Evolutionary conservation across 2,888 invertebrate genomes (phyloP).

Genomic region (Baronia brevicornis): DNA sequence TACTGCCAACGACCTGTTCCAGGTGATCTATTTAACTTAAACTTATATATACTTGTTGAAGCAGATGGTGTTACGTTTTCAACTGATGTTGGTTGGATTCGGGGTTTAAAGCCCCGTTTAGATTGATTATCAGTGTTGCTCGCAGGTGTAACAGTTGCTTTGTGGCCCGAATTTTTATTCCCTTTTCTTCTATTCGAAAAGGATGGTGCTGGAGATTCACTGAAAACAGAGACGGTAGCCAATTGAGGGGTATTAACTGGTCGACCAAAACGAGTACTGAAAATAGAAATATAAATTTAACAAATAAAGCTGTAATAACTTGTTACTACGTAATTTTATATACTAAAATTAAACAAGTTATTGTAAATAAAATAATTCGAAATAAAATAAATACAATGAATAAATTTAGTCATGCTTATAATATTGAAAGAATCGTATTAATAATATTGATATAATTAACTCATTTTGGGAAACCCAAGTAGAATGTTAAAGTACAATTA

Average conservation of each 20-base stretch:
- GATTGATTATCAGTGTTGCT: conserved; percentile 57
- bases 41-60: conserved; percentile 82
- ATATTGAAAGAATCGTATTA: too few relatives aligned
- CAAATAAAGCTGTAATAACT: too few relatives aligned
- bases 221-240: conserved; percentile 80
- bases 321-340: too few relatives aligned
- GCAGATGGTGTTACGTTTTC: conserved; percentile 67
- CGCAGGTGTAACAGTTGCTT: conserved; percentile 55
- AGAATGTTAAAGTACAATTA: too few relatives aligned
- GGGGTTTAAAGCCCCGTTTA: conserved; percentile 82
- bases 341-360: too few relatives aligned
- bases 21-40: conserved; percentile 87
- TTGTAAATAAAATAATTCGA: too few relatives aligned
- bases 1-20: conserved; percentile 94
- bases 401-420: too few relatives aligned
- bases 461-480: too few relatives aligned
- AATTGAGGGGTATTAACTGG: conserved; percentile 74
- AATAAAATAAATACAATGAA: too few relatives aligned
- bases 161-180: conserved; percentile 59
- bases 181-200: conserved; percentile 72
- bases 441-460: too few relatives aligned
- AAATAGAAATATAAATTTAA: conserved; percentile 42
- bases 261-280: conserved; percentile 65
- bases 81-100: conserved; percentile 72
- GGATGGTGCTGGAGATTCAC: conserved; percentile 71